Percentiles rank a stretch among this genome's conserved stretches.
These are phyloP conservation scores for Cephalopholis sonnerati DNA, from an alignment of 2,113 vertebrate genomes.

Conservation along the genomic window DNA sequence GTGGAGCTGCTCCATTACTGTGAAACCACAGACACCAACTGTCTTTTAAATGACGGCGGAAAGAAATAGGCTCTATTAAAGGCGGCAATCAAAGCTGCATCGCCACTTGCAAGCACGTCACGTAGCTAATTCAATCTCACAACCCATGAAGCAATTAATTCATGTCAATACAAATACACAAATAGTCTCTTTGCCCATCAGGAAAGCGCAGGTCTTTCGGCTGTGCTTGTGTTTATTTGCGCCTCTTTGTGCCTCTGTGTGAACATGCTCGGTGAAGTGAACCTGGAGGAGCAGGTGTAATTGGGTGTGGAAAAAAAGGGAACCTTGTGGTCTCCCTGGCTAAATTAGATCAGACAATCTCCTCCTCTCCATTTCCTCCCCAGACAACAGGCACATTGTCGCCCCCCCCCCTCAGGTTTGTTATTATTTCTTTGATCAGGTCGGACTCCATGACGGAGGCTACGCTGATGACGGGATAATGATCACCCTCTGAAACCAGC, in stretches of 20 bases:
- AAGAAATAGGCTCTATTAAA: slow-evolving; percentile 66
- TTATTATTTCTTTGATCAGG: slow-evolving; percentile 62
- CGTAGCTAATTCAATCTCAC: slow-evolving; percentile 82
- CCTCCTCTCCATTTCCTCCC: slow-evolving; percentile 68
- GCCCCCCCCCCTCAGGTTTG: slow-evolving; percentile 27
- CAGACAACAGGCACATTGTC: slow-evolving; percentile 59
- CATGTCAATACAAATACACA: slow-evolving; percentile 78
- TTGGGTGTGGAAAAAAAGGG: slow-evolving; percentile 73
- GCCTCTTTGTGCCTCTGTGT: slow-evolving; percentile 36
- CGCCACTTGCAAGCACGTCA: slow-evolving; percentile 74
- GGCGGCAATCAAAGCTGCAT: slow-evolving; percentile 70
- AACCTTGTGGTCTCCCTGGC: slow-evolving; percentile 53
- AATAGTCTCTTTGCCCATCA: slow-evolving; percentile 51
- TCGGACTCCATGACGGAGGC: slow-evolving; percentile 33
- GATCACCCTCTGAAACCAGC: slow-evolving; percentile 33
- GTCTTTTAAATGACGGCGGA: slow-evolving; percentile 64
- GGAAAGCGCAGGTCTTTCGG: slow-evolving; percentile 43
- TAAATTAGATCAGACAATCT: slow-evolving; percentile 78
- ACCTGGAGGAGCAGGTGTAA: slow-evolving; percentile 78
- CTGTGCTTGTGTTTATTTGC: slow-evolving; percentile 48
- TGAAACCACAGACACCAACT: slow-evolving; percentile 53
- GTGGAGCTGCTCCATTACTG: slow-evolving; percentile 49
- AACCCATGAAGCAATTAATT: slow-evolving; percentile 83
- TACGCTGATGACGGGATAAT: slow-evolving; percentile 53
- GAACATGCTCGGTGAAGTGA: slow-evolving; percentile 62